A percentile compares a stretch with the other conserved stretches of the same genome.
phyloP scores from a whole-genome alignment of 2,113 vertebrate genomes.

The Gallinago paraguaiae region DNA sequence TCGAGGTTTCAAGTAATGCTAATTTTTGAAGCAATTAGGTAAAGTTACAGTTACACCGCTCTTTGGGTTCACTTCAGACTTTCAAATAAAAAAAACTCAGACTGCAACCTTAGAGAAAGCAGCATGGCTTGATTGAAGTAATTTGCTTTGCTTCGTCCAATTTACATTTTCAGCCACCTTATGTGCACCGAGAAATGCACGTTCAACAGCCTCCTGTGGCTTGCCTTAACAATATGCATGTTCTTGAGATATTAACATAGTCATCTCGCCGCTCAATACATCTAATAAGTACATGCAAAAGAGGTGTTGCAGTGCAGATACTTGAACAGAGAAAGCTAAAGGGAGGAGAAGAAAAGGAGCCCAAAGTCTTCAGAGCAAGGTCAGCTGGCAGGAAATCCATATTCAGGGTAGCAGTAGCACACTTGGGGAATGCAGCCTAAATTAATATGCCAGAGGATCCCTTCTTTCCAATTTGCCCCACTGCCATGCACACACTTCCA shows the following conservation, averaged over 20 bases:
- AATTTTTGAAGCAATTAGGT: background rate
- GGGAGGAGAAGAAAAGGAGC: background rate
- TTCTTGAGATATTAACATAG: background rate
- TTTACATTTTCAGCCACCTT: background rate
- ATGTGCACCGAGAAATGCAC: background rate
- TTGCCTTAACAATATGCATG: background rate
- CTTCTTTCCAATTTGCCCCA: background rate
- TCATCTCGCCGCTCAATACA: background rate
- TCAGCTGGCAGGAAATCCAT: background rate
- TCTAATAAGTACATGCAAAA: background rate
- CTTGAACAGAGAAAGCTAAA: background rate
- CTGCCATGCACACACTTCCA: background rate
- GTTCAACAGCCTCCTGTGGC: background rate
- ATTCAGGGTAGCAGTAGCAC: background rate
- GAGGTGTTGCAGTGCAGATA: background rate
- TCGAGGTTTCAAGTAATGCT: background rate
- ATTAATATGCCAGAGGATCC: background rate
- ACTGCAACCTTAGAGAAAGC: background rate
- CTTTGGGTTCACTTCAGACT: background rate
- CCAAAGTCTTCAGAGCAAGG: background rate
- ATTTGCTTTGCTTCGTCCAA: background rate
- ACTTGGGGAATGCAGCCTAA: background rate
- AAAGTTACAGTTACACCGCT: background rate
- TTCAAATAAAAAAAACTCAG: background rate
- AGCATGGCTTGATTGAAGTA: background rate